Percentiles rank a stretch among this genome's conserved stretches.
Evolutionary conservation across 2,113 vertebrate genomes (phyloP).

Genomic region (Ammodytes dubius): DNA sequence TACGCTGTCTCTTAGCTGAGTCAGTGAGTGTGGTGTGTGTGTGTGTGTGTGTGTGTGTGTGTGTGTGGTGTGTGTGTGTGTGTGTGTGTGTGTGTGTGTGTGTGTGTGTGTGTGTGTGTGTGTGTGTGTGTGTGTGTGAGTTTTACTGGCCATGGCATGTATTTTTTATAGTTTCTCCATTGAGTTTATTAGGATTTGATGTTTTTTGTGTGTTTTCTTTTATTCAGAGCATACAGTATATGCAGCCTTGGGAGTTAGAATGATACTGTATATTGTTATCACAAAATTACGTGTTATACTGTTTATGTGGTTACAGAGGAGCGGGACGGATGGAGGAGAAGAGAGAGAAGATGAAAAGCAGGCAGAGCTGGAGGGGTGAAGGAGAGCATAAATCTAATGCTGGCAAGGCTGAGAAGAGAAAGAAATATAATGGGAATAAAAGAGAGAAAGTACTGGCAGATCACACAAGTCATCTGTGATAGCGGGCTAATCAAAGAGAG

Average conservation of each 20-base stretch:
- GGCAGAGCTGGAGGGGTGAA: conserved; percentile 19
- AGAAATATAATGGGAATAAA: conserved; percentile 8
- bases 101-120: conserved; percentile 4
- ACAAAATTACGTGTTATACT: background rate
- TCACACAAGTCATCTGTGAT: conserved; percentile 28
- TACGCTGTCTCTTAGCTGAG: conserved; percentile 1
- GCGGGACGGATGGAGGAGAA: background rate
- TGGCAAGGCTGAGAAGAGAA: conserved; percentile 9
- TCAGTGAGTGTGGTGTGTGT: background rate
- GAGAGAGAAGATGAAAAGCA: conserved; percentile 7
- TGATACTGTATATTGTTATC: background rate
- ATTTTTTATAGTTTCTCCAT: conserved; percentile 36
- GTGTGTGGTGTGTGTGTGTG: conserved; percentile 13
- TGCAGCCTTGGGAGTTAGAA: conserved; percentile 21
- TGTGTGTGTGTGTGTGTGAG: background rate
- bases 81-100: background rate
- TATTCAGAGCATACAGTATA: background rate
- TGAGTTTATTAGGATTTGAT: conserved; percentile 13
- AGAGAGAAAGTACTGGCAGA: conserved; percentile 13
- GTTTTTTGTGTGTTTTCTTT: background rate
- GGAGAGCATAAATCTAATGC: conserved; percentile 43
- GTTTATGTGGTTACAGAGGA: background rate
- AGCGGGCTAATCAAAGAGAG: conserved; percentile 47
- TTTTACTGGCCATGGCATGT: conserved; percentile 6
- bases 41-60: background rate